Evolutionary conservation across 2,113 vertebrate genomes (phyloP), one percentile per base, ranked within the genome.

Genomic region (Lampris incognitus): DNA sequence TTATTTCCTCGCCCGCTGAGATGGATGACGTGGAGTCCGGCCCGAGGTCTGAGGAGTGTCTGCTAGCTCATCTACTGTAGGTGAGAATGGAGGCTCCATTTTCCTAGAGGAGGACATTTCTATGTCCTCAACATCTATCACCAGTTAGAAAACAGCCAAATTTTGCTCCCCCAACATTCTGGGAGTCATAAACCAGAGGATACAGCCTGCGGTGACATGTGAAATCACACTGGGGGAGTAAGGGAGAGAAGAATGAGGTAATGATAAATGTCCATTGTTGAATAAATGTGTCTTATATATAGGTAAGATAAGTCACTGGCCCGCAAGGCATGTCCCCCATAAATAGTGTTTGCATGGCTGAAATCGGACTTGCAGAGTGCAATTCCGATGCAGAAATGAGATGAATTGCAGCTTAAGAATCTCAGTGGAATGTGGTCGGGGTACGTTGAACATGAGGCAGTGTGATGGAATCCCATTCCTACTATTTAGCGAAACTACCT

Each of bases 401-500:
- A 87, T 81, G 1, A 41, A 78, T 62, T 62, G 61, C 61, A 67
- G 42, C 24, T n/a, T 77, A 56, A 56, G 44, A 72, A 8, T 74
- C 55, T 75, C 56, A 56, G 50, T 64, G 85, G 75, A 85, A 87
- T 74, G 71, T 85, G 66, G 52, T 78, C 24, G 24, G 24, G 24
- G 24, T 24, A 24, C 24, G 52, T 67, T 76, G 64, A 88, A 87
- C 77, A 81, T 70, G 82, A 80, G 74, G 80, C 9, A 1, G 50
- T 74, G 52, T 1, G 11, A 68, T 68, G 87, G 84, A 85, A 88
- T 88, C 75, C 77, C 69, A 66, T 88, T 87, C 80, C 83, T 78
- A 78, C 60, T 61, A 6, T 84, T 89, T 77, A 78, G 74, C 78
- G 78, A 74, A 88, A 89, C 89, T 86, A 87, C 73, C 85, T 86